These are phyloP conservation scores for Drosophila barbarae DNA, from an alignment of 2,888 invertebrate genomes.

Conservation along the genomic window DNA sequence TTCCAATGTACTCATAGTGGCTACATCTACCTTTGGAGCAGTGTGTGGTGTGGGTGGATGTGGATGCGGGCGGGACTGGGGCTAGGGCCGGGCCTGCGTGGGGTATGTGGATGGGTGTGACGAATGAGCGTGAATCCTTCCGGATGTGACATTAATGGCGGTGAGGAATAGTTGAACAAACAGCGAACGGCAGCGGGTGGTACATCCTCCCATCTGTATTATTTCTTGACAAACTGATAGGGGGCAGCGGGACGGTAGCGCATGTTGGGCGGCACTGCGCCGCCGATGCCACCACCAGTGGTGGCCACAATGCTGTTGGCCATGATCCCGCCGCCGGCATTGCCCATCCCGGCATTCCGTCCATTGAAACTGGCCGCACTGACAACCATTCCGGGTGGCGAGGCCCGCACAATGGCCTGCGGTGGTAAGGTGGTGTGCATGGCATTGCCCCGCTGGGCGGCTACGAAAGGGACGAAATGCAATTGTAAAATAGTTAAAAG, in stretches of 20 bases:
- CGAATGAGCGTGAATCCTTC: slow-evolving; percentile 33
- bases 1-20: slow-evolving; percentile 53
- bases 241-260: slow-evolving; percentile 76
- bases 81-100: slow-evolving; percentile 4
- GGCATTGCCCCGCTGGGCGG: slow-evolving; percentile 73
- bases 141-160: slow-evolving; percentile 41
- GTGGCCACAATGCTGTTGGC: slow-evolving; percentile 68
- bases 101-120: slow-evolving; percentile 23
- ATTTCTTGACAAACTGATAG: slow-evolving; percentile 78
- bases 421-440: slow-evolving; percentile 76
- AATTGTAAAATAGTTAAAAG: background rate
- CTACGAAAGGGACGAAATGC: slow-evolving; percentile 43
- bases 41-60: slow-evolving; percentile 47
- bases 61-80: slow-evolving; percentile 12
- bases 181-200: slow-evolving; percentile 62
- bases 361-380: slow-evolving; percentile 75
- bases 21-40: slow-evolving; percentile 76
- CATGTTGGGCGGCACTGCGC: slow-evolving; percentile 68
- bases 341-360: slow-evolving; percentile 71
- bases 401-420: slow-evolving; percentile 75
- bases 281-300: slow-evolving; percentile 63
- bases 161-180: slow-evolving; percentile 61
- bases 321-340: slow-evolving; percentile 64
- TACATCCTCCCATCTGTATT: slow-evolving; percentile 67
- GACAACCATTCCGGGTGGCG: slow-evolving; percentile 74